phyloP scores from a whole-genome alignment of 1,140 invertebrate genomes.

The Palaemon carinicauda region DNA sequence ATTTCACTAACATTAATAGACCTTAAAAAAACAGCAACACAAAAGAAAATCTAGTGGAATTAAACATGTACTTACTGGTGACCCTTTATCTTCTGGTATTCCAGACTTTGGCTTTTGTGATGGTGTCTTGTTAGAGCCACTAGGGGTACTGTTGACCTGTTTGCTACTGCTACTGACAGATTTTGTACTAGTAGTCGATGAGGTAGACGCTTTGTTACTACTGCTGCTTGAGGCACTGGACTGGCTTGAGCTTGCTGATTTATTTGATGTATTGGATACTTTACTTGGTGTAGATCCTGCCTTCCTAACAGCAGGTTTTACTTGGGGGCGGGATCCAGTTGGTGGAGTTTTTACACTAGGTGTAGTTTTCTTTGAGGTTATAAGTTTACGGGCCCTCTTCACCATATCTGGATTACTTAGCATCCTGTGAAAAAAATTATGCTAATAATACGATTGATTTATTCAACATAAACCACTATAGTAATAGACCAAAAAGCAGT shows the following conservation, averaged over 20 bases:
- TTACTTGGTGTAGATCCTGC: background rate
- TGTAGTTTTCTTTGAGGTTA: background rate
- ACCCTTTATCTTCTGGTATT: background rate
- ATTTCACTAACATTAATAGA: too few species aligned
- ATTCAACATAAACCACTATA: background rate
- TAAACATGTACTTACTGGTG: background rate
- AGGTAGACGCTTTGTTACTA: conserved; percentile 24
- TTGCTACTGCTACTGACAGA: background rate
- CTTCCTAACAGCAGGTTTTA: background rate
- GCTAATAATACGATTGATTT: background rate
- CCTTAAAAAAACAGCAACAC: too few species aligned
- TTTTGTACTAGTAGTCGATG: conserved; percentile 26
- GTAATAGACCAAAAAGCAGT: background rate
- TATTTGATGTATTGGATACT: background rate
- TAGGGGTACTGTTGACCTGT: background rate
- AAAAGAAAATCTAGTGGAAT: too few species aligned
- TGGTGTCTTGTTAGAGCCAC: background rate
- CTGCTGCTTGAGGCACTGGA: conserved; percentile 25
- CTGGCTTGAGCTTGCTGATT: background rate
- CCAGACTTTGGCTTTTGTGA: background rate
- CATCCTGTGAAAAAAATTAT: conserved; percentile 21
- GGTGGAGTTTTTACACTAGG: background rate
- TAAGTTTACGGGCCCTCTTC: conserved; percentile 31
- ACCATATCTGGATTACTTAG: conserved; percentile 46
- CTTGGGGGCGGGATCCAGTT: background rate